Evolutionary conservation across 2,888 invertebrate species (phyloP), one percentile per base, ranked within the genome.

Genomic region (Cheilosia urbana): DNA sequence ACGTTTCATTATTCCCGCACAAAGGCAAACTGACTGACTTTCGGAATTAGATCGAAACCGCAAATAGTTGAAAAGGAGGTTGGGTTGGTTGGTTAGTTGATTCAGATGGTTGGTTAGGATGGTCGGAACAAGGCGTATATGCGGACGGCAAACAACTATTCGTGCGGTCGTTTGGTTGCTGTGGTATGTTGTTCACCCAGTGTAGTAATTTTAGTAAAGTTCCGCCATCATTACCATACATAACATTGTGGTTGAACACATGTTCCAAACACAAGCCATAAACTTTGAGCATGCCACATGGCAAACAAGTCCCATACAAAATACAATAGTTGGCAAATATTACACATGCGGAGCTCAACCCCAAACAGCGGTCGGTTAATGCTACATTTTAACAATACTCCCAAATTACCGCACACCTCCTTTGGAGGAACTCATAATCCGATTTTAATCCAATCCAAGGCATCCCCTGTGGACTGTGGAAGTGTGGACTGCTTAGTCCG

Each of bases 211-310:
- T 80, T 60, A 75, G 80, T 65, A 76, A 80, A 80, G 71, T 85
- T 85, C 71, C 65, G 66, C 71, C 80, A 85, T 85, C 84, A 80
- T 85, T 85, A 80, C 76, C 80, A 85, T 80, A 79, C 84, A 80
- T 80, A 85, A 85, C 84, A 85, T 85, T 85, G 84, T 58, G 84
- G 84, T 85, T 71, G 73, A 80, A 85, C 84, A 85, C 84, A 85
- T 85, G 84, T 76, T 84, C 65, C 58, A 80, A 84, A 80, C 84
- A 85, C 71, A 85, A 55, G 66, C 84, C 84, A 80, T 85, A 85
- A 80, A 85, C 84, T 75, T 79, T 76, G 55, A 80, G 75, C 84
- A 80, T 80, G 75, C 80, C 80, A 80, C 80, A 85, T 76, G 80
- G 71, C 51, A 80, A 76, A 77, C 66, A 85, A 65, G 34, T 55